A percentile compares a stretch with the other conserved stretches of the same genome.
These are phyloP conservation scores for Etia nguti DNA, from an alignment of 2,113 vertebrate genomes.

Conservation along the genomic window DNA sequence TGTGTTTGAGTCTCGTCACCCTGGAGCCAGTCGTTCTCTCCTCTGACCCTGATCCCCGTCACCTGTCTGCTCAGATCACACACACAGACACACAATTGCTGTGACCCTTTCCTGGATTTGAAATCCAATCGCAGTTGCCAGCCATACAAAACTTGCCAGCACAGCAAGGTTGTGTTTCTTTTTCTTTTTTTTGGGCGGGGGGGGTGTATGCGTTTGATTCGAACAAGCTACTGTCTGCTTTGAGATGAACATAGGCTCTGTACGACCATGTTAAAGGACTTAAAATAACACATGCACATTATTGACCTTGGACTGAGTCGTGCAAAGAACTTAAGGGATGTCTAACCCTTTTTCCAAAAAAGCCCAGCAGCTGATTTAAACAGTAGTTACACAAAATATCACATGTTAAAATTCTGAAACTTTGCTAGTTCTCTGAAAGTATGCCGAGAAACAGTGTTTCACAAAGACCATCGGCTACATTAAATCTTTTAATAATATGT, in stretches of 20 bases:
- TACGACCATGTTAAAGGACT: background rate
- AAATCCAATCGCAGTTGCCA: conserved; percentile 44
- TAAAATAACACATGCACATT: background rate
- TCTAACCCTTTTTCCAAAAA: background rate
- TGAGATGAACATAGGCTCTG: background rate
- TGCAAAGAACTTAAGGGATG: background rate
- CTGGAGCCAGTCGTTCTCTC: conserved; percentile 49
- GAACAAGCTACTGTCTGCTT: conserved; percentile 1
- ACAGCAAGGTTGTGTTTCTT: conserved; percentile 49
- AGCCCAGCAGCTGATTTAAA: background rate
- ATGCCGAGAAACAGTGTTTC: background rate
- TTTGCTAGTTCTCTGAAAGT: background rate
- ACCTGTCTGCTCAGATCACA: conserved; percentile 67
- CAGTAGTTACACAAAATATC: background rate
- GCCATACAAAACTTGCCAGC: conserved; percentile 41
- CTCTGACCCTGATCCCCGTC: conserved; percentile 61
- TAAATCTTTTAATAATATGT: background rate
- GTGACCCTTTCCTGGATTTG: conserved; percentile 53
- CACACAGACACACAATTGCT: conserved; percentile 34
- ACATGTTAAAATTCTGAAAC: background rate
- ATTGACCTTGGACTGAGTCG: background rate
- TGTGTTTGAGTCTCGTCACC: conserved; percentile 41
- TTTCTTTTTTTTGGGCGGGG: background rate
- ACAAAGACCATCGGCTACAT: background rate
- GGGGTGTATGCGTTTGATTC: background rate